Base-by-base conservation (phyloP, 2,113 vertebrate species). In the Lamprologus ornatipinnis region DNA sequence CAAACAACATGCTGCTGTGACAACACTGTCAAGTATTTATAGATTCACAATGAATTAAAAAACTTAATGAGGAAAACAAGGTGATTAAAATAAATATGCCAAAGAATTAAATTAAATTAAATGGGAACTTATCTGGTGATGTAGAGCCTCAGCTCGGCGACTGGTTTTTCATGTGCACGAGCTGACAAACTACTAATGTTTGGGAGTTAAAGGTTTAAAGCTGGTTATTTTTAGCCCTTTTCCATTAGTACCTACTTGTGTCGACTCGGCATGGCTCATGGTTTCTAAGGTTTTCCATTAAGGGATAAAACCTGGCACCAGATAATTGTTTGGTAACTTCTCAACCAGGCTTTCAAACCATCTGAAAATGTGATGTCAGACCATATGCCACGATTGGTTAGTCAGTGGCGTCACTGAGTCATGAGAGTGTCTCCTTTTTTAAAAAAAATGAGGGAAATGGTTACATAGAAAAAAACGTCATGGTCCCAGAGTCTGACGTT, bases 261-360 rank as follows among this genome's bases (percentile, higher is more conserved):
- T 65, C 0, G 0, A 37, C 60, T 65, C 1, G 0, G 0, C 60
- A 13, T 37, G 60, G 17, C 19, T 37, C 60, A 3, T 65, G 60
- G 10, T 65, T 63, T 65, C 19, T 65, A 65, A 1, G 19, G 6
- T 37, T 65, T 37, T 37, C 10, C 60, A 3, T 37, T 13, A n/a
- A n/a, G 60, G 13, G 60, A 65, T 1, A 37, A 37, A n/a, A 37
- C 60, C 33, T 37, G 17, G 31, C 2, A 0, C 15, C 58, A 33
- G 15, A 63, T 60, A 60, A 60, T 60, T 33, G 15, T 60, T 60
- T 60, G 0, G 57, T 33, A 60, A 0, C 57, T 2, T 1, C 57
- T 60, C 28, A 60, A 33, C 15, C 15, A 60, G 3, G 15, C 2
- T 60, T 60, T 33, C 9, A 60, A 33, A 31, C 14, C 7, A 0